Conservation (phyloP, 2,888 invertebrate species). For the Diogma glabrata region DNA sequence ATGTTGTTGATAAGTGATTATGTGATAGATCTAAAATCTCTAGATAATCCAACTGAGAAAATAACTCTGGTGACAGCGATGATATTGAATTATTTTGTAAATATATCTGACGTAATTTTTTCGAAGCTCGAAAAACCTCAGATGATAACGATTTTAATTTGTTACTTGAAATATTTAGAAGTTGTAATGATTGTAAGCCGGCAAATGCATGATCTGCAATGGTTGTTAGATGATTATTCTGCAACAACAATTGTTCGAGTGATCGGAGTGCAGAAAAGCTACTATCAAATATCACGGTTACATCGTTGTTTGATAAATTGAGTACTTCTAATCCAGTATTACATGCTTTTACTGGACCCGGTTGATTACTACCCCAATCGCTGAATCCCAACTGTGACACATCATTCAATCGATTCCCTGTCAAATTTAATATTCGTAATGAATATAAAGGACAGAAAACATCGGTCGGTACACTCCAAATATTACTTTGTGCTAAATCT, state of each 20-base stretch:
- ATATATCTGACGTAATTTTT: slow-evolving; percentile 58
- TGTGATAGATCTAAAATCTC: slow-evolving; percentile 59
- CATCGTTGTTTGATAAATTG: slow-evolving; percentile 63
- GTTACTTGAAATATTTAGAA: slow-evolving; percentile 69
- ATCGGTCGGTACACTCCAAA: slow-evolving; percentile 60
- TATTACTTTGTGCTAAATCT: slow-evolving; percentile 63
- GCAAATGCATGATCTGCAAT: slow-evolving; percentile 66
- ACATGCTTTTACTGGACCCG: slow-evolving; percentile 54
- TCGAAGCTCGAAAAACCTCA: slow-evolving; percentile 60
- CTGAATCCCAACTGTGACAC: slow-evolving; percentile 63
- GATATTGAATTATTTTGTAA: slow-evolving; percentile 66
- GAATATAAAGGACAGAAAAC: slow-evolving; percentile 59
- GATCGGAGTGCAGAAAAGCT: slow-evolving; percentile 57
- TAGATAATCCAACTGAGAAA: slow-evolving; percentile 60
- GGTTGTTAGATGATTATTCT: slow-evolving; percentile 63
- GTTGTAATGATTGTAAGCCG: slow-evolving; percentile 53
- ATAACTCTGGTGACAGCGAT: slow-evolving; percentile 59
- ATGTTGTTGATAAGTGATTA: slow-evolving; percentile 61
- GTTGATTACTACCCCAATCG: slow-evolving; percentile 54
- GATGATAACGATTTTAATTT: slow-evolving; percentile 63
- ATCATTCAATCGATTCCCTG: slow-evolving; percentile 66
- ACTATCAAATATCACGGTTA: slow-evolving; percentile 56
- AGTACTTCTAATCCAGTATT: slow-evolving; percentile 55
- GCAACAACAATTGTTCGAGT: slow-evolving; percentile 55
- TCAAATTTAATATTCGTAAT: slow-evolving; percentile 57